These are phyloP conservation scores for Pachydiplax longipennis DNA, from an alignment of 2,888 invertebrate species.

Conservation along the genomic window DNA sequence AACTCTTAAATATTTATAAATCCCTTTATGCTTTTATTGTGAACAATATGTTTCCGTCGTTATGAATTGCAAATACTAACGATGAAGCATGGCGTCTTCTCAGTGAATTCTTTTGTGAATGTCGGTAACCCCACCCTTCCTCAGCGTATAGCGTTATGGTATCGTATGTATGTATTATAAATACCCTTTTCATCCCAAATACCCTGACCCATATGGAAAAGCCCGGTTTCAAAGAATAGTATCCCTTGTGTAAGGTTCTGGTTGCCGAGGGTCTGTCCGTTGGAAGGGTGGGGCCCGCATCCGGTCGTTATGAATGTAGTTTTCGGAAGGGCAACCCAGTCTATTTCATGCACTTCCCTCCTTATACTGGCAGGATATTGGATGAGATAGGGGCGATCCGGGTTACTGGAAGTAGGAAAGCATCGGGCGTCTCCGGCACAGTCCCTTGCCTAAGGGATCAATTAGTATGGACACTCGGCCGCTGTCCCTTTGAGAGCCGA, in stretches of 20 bases:
- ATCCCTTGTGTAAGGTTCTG: background rate
- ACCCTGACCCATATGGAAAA: conserved; percentile 1
- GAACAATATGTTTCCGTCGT: no score
- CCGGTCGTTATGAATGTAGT: conserved; percentile 1
- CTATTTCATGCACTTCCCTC: background rate
- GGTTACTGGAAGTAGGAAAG: background rate
- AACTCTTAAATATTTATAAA: no score
- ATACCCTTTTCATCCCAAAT: background rate
- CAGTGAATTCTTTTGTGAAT: no score
- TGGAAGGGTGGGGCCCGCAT: conserved; percentile 21
- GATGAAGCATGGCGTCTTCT: no score
- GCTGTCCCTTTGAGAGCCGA: background rate
- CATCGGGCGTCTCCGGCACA: background rate
- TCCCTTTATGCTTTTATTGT: no score
- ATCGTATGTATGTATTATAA: no score
- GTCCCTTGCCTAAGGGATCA: background rate
- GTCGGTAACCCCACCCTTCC: no score
- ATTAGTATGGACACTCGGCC: background rate
- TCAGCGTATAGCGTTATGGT: no score
- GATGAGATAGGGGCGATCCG: background rate
- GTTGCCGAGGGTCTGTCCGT: background rate
- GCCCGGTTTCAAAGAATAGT: background rate
- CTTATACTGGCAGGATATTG: background rate
- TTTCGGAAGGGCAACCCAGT: background rate
- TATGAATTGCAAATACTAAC: no score